Evolutionary conservation across 2,113 vertebrate species (phyloP).

Genomic region (Mellivora capensis): DNA sequence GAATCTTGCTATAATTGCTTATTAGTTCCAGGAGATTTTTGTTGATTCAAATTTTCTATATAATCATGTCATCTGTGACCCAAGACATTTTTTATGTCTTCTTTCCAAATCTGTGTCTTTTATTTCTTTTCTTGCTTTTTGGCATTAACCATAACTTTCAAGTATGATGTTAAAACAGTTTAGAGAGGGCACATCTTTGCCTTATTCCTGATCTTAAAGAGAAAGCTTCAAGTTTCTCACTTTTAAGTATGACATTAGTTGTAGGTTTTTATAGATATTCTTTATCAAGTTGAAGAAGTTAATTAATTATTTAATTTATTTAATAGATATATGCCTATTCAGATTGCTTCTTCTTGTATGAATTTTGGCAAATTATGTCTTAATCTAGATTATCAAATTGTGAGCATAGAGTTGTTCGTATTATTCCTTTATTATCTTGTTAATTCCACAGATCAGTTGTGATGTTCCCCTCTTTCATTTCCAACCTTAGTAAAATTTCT

Average conservation of each 20-base stretch:
- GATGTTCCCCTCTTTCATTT: not conserved
- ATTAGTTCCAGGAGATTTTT: not conserved
- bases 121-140: not conserved
- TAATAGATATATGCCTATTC: not conserved
- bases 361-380: not conserved
- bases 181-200: not conserved
- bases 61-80: not conserved
- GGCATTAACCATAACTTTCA: not conserved
- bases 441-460: not conserved
- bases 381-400: not conserved
- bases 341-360: not conserved
- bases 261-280: not conserved
- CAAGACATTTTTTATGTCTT: not conserved
- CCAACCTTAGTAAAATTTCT: not conserved
- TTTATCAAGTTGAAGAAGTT: not conserved
- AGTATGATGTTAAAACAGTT: not conserved
- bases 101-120: not conserved
- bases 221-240: not conserved
- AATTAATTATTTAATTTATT: not conserved
- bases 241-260: not conserved
- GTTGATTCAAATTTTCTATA: not conserved
- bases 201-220: not conserved
- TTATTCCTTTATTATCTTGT: not conserved
- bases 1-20: not conserved
- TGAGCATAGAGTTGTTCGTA: not conserved